phyloP scores from a whole-genome alignment of 2,888 invertebrate species.

The Drosophila recens region DNA sequence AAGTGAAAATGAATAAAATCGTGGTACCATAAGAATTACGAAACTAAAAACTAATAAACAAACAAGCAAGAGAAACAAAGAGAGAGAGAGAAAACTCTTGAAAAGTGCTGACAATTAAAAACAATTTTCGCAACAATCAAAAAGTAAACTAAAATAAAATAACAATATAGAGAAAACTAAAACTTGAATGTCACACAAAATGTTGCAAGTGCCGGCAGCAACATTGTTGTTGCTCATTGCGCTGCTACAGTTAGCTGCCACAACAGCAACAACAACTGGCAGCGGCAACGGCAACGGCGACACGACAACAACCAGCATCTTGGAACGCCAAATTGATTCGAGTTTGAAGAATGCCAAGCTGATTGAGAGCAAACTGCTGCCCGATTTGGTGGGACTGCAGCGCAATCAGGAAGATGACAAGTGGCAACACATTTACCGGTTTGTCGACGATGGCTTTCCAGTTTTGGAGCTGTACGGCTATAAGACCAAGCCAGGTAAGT shows the following conservation, averaged over 20 bases:
- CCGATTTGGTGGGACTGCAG: conserved; percentile 77
- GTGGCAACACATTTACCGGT: conserved; percentile 83
- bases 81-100: conserved; percentile 41
- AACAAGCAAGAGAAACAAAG: conserved; percentile 16
- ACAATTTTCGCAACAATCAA: conserved; percentile 49
- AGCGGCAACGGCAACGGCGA: conserved; percentile 19
- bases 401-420: conserved; percentile 81
- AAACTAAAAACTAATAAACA: conserved; percentile 34
- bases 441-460: conserved; percentile 84
- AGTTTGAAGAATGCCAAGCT: conserved; percentile 83
- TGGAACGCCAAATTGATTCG: conserved; percentile 78
- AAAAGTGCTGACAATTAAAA: conserved; percentile 70
- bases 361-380: conserved; percentile 84
- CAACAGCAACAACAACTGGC: conserved; percentile 11
- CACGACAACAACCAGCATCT: conserved; percentile 43
- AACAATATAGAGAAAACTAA: conserved; percentile 32
- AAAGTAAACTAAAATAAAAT: conserved; percentile 29
- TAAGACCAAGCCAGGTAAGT: conserved; percentile 83
- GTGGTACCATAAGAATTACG: conserved; percentile 70
- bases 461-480: conserved; percentile 84
- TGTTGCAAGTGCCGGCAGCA: conserved; percentile 79
- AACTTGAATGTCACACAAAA: conserved; percentile 73
- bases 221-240: conserved; percentile 58
- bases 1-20: conserved; percentile 79
- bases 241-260: conserved; percentile 52